Base-by-base conservation (phyloP, 1,140 invertebrate genomes). In the Drosophila ficusphila region DNA sequence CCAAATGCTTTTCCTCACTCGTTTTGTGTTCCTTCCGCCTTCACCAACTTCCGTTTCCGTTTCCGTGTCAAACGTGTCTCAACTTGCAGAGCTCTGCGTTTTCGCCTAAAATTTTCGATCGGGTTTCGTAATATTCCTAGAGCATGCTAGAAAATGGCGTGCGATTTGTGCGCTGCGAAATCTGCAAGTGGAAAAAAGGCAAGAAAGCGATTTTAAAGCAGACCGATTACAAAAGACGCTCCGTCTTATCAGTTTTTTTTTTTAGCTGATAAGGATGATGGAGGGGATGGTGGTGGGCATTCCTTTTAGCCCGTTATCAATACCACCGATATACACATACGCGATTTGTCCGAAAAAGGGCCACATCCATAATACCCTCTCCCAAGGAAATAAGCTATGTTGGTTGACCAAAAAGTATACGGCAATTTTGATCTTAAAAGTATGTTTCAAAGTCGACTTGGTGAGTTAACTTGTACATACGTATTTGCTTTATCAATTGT, bases 81-180 rank as follows among this genome's bases (percentile, higher is more conserved):
- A 23, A 54, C 29, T 53, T 54, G 19, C 16, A 4, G 0, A 11
- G n/a, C 2, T 46, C 12, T 9, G 3, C 12, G 8, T 9, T 54
- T 9, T 54, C 21, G 11, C 33, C 4, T 60, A 38, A 16, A 33
- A 9, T 19, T 60, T 38, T 49, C 33, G 48, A 23, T 52, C 23
- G 25, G 16, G 73, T 81, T 81, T 81, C 78, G 77, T 82, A 81
- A 82, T 82, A 77, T 77, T 62, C 79, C 78, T 68, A 58, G 79
- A 73, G 73, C 73, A 81, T 77, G 25, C 77, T 79, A 82, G 60
- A 68, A 81, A 82, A 68, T 77, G 73, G 73, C 78, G 78, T 83
- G 67, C 47, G 78, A 82, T 77, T 83, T 82, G 73, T 82, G 56
- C 51, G 73, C 73, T 73, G 68, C 48, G 51, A 81, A 81, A 81